Percentiles rank a stretch among this genome's conserved stretches.
These are phyloP conservation scores for Thalassophryne amazonica DNA, from an alignment of 2,797 vertebrate genomes.

Conservation along the genomic window DNA sequence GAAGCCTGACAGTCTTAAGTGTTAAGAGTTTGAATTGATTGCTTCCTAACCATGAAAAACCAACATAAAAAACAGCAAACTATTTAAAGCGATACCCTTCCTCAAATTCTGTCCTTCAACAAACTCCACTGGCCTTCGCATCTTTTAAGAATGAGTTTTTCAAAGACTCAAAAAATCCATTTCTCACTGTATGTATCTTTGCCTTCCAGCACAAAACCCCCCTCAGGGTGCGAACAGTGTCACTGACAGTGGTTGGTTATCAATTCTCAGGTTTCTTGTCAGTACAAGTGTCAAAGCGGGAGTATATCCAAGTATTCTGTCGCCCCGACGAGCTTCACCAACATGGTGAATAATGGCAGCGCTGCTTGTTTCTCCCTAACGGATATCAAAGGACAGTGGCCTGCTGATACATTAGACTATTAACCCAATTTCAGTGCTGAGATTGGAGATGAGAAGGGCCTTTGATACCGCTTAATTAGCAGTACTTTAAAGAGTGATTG, in stretches of 20 bases:
- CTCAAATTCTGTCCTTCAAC: no score
- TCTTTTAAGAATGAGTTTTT: slow-evolving; percentile 16
- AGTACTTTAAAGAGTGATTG: slow-evolving; percentile 34
- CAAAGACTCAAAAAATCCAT: not conserved
- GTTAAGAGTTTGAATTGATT: not conserved
- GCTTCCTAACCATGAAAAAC: not conserved
- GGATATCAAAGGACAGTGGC: slow-evolving; percentile 38
- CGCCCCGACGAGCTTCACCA: slow-evolving; percentile 22
- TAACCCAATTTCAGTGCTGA: slow-evolving; percentile 32
- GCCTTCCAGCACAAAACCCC: not conserved
- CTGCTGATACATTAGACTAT: slow-evolving; percentile 39
- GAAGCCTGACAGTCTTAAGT: not conserved
- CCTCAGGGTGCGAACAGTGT: not conserved
- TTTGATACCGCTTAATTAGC: slow-evolving; percentile 14
- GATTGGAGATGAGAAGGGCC: slow-evolving; percentile 14
- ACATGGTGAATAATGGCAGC: slow-evolving; percentile 29
- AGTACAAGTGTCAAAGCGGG: slow-evolving; percentile 32
- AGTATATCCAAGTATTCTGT: slow-evolving; percentile 29
- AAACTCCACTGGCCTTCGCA: slow-evolving; percentile 8
- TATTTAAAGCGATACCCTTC: no score
- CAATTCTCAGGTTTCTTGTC: slow-evolving; percentile 26
- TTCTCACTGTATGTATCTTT: slow-evolving; percentile 3
- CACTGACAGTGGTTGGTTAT: not conserved
- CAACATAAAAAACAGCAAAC: no score
- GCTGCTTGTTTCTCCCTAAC: slow-evolving; percentile 39